phyloP scores from a whole-genome alignment of 1,140 invertebrate genomes.

The Hypothenemus hampei region DNA sequence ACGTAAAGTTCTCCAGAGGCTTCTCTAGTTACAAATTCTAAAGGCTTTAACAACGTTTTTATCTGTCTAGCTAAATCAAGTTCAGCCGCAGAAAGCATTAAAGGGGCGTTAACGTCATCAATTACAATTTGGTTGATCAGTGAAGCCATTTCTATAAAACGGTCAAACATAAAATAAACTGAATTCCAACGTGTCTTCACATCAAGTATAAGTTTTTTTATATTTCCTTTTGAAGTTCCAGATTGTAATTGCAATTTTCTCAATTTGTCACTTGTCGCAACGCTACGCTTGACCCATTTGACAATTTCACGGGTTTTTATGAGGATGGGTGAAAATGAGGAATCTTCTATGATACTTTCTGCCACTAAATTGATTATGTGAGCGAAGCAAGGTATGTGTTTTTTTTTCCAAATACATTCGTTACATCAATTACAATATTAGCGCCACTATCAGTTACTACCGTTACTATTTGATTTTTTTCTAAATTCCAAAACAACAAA shows the following conservation, averaged over 20 bases:
- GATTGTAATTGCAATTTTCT: background rate
- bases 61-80: background rate
- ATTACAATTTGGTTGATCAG: background rate
- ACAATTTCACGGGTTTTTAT: background rate
- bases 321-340: background rate
- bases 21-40: slow-evolving; percentile 2
- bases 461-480: background rate
- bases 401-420: background rate
- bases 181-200: slow-evolving; percentile 2
- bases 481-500: background rate
- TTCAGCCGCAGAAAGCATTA: background rate
- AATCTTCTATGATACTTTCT: too few species aligned
- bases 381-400: slow-evolving; percentile 4
- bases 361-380: background rate
- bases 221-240: background rate
- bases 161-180: background rate
- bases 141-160: background rate
- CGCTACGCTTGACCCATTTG: background rate
- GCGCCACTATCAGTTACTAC: slow-evolving; percentile 1
- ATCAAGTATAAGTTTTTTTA: slow-evolving; percentile 2
- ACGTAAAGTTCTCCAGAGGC: background rate
- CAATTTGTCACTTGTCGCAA: background rate
- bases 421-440: background rate
- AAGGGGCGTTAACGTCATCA: background rate
- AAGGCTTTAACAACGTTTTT: background rate